Evolutionary conservation across 2,113 vertebrate species (phyloP), one percentile per base, ranked within the genome.

Genomic region (Zootoca vivipara): DNA sequence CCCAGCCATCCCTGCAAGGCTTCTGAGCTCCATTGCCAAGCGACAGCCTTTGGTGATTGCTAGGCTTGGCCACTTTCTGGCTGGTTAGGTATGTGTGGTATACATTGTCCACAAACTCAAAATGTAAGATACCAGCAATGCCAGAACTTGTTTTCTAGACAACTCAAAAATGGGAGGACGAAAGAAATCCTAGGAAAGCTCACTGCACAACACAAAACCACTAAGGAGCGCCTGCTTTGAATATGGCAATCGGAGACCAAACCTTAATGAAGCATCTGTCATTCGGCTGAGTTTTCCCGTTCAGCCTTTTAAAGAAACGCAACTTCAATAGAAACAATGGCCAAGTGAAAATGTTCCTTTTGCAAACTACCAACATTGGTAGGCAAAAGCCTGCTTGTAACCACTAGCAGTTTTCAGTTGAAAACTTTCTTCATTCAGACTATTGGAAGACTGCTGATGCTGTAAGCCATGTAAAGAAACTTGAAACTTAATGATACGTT

Each of bases 31-130:
- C 24, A 94, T 98, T 3, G 97, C 95, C 5, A 98, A 97, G 87
- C 95, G 92, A 78, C 99, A 99, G 90, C 98, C 98, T 0, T 94
- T 98, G 64, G 96, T 98, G 88, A 98, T 99, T 5, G 97, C 98
- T 40, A 97, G 92, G 26, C 97, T 99, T 38, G 97, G 98, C 20
- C 95, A 94, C 26, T 97, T 98, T 38, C 96, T 99, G 1, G 42
- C 97, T 1, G 92, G 94, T 7, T 97, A 96, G 87, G 46, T 42
- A 88, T 1, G 30, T 13, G 7, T 12, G 77, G n/a, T 1, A 3
- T 12, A 1, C 82, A 12, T 10, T 22, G 16, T 38, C 15, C 24
- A 28, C n/a, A 78, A 77, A 28, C n/a, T 8, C 56, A 42, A 62
- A 69, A 46, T 72, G 46, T 80, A 42, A 87, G 46, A 69, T 73